Conservation (phyloP, 2,113 vertebrate genomes). For the Naja naja region DNA sequence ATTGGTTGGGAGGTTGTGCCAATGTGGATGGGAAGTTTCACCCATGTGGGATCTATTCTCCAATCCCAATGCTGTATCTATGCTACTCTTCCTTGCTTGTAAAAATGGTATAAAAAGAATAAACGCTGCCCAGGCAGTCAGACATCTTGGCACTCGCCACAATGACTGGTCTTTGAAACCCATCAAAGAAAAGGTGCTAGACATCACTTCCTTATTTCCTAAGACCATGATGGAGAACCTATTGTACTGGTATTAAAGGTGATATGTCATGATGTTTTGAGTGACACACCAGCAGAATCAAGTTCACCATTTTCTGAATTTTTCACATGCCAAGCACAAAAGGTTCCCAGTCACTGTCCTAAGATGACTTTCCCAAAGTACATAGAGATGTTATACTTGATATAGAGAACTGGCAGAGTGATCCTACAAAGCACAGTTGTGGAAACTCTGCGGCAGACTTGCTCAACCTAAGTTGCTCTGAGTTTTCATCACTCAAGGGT, state of each 20-base stretch:
- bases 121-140: no score
- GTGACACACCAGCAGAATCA: neutral
- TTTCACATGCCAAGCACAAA: neutral
- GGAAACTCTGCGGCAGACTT: neutral
- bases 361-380: neutral
- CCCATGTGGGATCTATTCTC: no score
- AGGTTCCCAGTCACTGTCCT: neutral
- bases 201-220: neutral
- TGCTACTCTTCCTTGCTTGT: no score
- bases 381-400: neutral
- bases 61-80: no score
- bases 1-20: no score
- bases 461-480: neutral
- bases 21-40: no score
- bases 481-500: neutral
- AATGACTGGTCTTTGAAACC: no score
- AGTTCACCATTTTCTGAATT: neutral
- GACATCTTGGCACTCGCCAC: no score
- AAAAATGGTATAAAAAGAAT: no score
- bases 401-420: neutral
- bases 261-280: neutral
- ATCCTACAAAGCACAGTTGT: neutral
- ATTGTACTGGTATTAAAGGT: neutral
- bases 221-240: neutral
- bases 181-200: neutral